A percentile compares a stretch with the other conserved stretches of the same genome.
Conservation (phyloP, 2,113 vertebrate genomes). For the Aix galericulata region DNA sequence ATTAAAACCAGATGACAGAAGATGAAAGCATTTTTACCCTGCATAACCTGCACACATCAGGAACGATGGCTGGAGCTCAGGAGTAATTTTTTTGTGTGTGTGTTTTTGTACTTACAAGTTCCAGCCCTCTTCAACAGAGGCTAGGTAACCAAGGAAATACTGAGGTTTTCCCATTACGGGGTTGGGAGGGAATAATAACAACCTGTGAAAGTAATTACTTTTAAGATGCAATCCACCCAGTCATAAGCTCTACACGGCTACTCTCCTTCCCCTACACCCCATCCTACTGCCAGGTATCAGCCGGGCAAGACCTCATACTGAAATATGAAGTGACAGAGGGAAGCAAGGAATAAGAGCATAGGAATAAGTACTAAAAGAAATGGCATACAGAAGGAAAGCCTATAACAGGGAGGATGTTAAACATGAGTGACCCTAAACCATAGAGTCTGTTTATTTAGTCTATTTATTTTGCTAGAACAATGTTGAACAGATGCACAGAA, state of each 20-base stretch:
- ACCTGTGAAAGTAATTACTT: not conserved
- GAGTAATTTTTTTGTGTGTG: not conserved
- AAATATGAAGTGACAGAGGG: not conserved
- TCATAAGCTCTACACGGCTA: not conserved
- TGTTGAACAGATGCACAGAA: not conserved
- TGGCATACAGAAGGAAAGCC: not conserved
- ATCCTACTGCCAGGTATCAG: not conserved
- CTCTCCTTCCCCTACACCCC: not conserved
- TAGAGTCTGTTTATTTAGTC: not conserved
- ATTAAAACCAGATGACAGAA: constrained; percentile 56
- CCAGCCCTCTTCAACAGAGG: not conserved
- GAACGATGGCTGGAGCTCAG: not conserved
- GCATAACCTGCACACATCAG: constrained; percentile 14
- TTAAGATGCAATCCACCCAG: not conserved
- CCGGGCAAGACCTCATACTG: not conserved
- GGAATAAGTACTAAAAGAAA: not conserved
- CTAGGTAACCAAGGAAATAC: not conserved
- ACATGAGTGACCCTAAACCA: not conserved
- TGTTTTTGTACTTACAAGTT: not conserved
- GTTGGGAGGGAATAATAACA: not conserved
- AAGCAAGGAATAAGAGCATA: not conserved
- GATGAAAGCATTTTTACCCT: constrained; percentile 57
- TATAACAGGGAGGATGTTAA: not conserved
- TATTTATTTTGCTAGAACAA: not conserved
- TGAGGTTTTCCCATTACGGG: not conserved